Conservation (phyloP, 2,797 vertebrate species). For the Meda fulgida region DNA sequence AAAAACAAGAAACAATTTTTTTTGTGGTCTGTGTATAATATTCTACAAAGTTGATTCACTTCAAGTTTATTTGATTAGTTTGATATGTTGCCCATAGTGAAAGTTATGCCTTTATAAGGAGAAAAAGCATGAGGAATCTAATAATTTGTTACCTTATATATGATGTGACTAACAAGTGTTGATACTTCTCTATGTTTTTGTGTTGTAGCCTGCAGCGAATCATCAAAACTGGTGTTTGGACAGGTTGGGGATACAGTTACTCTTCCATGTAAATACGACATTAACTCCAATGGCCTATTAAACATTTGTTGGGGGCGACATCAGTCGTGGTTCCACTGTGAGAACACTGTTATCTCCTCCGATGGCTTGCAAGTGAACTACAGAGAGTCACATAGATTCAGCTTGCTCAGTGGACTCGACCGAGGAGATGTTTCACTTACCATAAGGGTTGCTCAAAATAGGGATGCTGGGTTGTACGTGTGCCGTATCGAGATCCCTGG, state of each 20-base stretch:
- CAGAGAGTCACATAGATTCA: slow-evolving; percentile 72
- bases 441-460: slow-evolving; percentile 62
- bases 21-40: neutral
- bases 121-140: neutral
- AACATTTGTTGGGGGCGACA: slow-evolving; percentile 84
- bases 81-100: neutral
- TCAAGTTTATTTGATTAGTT: neutral
- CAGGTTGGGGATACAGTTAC: slow-evolving; percentile 68
- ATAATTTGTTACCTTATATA: neutral
- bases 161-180: neutral
- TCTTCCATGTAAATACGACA: slow-evolving; percentile 75
- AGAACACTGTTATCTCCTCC: slow-evolving; percentile 66
- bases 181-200: slow-evolving; percentile 18
- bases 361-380: slow-evolving; percentile 65
- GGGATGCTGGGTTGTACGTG: slow-evolving; percentile 82
- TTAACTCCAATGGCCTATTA: slow-evolving; percentile 27
- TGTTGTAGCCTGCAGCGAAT: slow-evolving; percentile 48
- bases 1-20: neutral
- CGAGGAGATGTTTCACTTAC: slow-evolving; percentile 75
- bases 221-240: slow-evolving; percentile 57
- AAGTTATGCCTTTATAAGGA: neutral
- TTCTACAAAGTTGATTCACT: neutral
- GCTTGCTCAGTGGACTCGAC: slow-evolving; percentile 58
- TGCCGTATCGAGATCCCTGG: slow-evolving; percentile 82
- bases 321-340: slow-evolving; percentile 74